Percentiles rank a stretch among this genome's conserved stretches.
phyloP scores from a whole-genome alignment of 37 sponge, comb jelly and placozoan species.

The Sycon ciliatum region DNA sequence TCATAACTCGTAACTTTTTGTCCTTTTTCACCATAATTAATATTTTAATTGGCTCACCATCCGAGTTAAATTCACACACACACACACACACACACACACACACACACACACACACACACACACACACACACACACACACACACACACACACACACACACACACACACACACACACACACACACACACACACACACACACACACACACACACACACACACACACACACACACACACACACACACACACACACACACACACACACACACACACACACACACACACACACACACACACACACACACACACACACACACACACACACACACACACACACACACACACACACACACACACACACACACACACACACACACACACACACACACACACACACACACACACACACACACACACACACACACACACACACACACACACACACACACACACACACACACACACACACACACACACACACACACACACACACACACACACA shows the following conservation, averaged over 20 bases:
- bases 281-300: conserved; percentile 24
- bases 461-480: conserved; percentile 24
- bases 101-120: conserved; percentile 24
- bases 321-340: conserved; percentile 25
- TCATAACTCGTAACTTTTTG: too few species aligned
- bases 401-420: conserved; percentile 24
- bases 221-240: conserved; percentile 24
- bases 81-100: conserved; percentile 24
- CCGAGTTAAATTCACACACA: too few species aligned
- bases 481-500: conserved; percentile 19
- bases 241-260: conserved; percentile 21
- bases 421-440: conserved; percentile 24
- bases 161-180: conserved; percentile 15
- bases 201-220: conserved; percentile 24
- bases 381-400: too few species aligned
- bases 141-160: conserved; percentile 24
- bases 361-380: too few species aligned
- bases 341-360: conserved; percentile 10
- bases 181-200: conserved; percentile 21
- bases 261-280: conserved; percentile 24
- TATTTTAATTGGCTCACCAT: too few species aligned
- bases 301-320: conserved; percentile 24
- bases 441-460: conserved; percentile 24
- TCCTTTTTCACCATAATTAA: too few species aligned
- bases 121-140: conserved; percentile 24